phyloP scores from a whole-genome alignment of 2,113 vertebrate species.

The Brienomyrus longianalis region DNA sequence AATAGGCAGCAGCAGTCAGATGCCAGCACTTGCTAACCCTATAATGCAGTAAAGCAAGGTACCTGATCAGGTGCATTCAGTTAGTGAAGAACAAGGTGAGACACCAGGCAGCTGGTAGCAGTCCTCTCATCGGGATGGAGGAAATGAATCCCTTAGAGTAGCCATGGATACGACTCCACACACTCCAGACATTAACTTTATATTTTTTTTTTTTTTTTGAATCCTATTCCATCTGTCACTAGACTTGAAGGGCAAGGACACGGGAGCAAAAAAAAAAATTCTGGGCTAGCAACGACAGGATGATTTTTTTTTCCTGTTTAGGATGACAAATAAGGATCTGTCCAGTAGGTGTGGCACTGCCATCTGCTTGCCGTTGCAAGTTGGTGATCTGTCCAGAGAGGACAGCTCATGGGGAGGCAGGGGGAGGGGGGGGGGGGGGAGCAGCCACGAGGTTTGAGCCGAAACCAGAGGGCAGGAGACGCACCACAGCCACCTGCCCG shows the following conservation, averaged over 20 bases:
- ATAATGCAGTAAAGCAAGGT: background rate
- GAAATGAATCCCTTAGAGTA: background rate
- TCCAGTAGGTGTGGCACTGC: constrained; percentile 47
- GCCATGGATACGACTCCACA: background rate
- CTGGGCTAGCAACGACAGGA: constrained; percentile 53
- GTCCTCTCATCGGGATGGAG: background rate
- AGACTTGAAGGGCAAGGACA: background rate
- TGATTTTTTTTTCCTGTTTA: constrained; percentile 18
- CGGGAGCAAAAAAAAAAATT: background rate
- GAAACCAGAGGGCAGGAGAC: background rate
- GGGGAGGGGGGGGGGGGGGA: background rate
- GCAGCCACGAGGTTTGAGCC: background rate
- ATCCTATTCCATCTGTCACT: background rate
- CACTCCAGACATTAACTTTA: background rate
- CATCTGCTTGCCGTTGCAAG: background rate
- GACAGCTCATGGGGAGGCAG: background rate
- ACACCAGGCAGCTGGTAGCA: background rate
- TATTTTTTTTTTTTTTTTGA: background rate
- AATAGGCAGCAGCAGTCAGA: background rate
- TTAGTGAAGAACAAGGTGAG: background rate
- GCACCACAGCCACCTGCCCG: background rate
- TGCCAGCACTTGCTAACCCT: background rate
- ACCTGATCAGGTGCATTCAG: background rate
- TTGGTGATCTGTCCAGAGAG: background rate
- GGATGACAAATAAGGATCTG: constrained; percentile 65